Evolutionary conservation across 2,797 vertebrate genomes (phyloP).

Genomic region (Sphaeramia orbicularis): DNA sequence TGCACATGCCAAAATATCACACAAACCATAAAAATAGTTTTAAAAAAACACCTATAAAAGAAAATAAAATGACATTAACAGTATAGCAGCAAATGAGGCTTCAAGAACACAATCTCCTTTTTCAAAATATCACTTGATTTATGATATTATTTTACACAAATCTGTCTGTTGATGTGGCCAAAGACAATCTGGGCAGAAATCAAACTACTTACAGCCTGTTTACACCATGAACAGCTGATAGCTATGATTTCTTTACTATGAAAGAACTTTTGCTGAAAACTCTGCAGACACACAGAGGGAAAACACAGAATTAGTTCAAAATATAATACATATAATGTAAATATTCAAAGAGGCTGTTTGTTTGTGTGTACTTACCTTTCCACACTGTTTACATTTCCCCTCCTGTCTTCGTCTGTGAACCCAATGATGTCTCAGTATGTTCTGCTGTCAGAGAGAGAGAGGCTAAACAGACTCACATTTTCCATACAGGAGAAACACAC

Average conservation of each 20-base stretch:
- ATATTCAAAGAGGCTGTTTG: not conserved
- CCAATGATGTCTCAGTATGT: conserved; percentile 96
- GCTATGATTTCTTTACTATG: conserved; percentile 99
- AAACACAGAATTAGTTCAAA: not conserved
- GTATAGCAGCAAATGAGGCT: too few species aligned
- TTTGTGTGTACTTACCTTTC: conserved; percentile 86
- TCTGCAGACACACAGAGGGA: conserved; percentile 81
- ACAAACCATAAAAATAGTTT: too few species aligned
- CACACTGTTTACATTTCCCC: conserved; percentile 97
- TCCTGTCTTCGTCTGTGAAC: conserved; percentile 96
- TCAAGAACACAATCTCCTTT: too few species aligned
- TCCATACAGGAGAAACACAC: conserved; percentile 1
- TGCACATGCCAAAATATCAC: too few species aligned
- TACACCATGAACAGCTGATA: conserved; percentile 99
- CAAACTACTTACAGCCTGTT: conserved; percentile 92
- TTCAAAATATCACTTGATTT: too few species aligned
- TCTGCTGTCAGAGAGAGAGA: conserved; percentile 84
- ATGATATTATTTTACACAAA: too few species aligned
- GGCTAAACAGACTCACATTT: not conserved
- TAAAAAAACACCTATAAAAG: too few species aligned
- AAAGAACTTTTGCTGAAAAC: conserved; percentile 99
- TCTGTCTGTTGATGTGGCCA: too few species aligned
- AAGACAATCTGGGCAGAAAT: not conserved
- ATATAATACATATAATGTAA: too few species aligned
- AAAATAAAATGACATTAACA: too few species aligned